A percentile compares a stretch with the other conserved stretches of the same genome.
Evolutionary conservation across 1,140 invertebrate species (phyloP).

Genomic region (Caerostris darwini): DNA sequence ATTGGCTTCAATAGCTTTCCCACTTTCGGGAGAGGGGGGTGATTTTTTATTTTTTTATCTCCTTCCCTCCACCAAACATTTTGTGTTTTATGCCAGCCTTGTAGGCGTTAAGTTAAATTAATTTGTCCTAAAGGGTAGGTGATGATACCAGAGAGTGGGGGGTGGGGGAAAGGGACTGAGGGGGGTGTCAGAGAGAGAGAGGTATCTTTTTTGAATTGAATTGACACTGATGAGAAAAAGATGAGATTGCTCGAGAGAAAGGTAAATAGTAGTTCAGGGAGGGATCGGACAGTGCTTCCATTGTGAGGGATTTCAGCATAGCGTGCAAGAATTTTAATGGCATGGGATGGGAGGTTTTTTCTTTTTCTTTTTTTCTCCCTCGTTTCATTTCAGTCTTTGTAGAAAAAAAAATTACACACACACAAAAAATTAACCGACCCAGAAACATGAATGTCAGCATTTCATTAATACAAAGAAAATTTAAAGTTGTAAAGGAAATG

Average conservation of each 20-base stretch:
- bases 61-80: neutral
- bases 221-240: constrained; percentile 75
- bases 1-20: constrained; percentile 67
- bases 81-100: constrained; percentile 70
- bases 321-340: constrained; percentile 59
- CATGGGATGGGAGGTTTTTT: neutral
- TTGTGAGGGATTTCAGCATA: constrained; percentile 41
- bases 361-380: no score
- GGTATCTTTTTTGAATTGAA: constrained; percentile 48
- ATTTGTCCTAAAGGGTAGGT: constrained; percentile 70
- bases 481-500: no score
- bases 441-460: no score
- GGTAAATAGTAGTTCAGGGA: constrained; percentile 46
- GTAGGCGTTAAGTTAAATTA: constrained; percentile 78
- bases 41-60: neutral
- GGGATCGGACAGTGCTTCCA: neutral
- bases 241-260: constrained; percentile 64
- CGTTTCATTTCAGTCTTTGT: no score
- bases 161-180: neutral
- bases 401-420: no score
- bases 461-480: no score
- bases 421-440: no score
- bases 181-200: neutral
- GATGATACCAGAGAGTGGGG: constrained; percentile 44
- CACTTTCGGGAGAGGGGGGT: neutral